These are phyloP conservation scores for Sebastes schlegelii DNA, from an alignment of 2,113 vertebrate genomes.

Conservation along the genomic window DNA sequence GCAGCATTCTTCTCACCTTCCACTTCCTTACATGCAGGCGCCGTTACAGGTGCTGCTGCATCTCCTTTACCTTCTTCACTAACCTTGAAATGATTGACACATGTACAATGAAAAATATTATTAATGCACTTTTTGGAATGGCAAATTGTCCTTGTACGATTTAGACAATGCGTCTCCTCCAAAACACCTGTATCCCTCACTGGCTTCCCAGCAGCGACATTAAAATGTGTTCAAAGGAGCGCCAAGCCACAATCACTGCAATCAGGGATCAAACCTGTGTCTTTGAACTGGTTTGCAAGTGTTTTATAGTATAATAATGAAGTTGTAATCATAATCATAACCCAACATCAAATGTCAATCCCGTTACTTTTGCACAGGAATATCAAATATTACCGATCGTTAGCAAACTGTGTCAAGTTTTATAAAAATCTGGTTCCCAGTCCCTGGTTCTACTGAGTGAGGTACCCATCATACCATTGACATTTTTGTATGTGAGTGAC, in stretches of 20 bases:
- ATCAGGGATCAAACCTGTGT: not conserved
- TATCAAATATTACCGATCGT: not conserved
- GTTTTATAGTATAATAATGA: not conserved
- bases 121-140: not conserved
- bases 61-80: conserved; percentile 7
- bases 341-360: not conserved
- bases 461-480: not conserved
- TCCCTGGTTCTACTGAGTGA: no score
- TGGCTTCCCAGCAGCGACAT: conserved; percentile 7
- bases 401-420: not conserved
- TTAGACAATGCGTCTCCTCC: not conserved
- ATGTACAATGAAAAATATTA: not conserved
- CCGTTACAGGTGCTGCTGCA: conserved; percentile 5
- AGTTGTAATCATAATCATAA: not conserved
- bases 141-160: not conserved
- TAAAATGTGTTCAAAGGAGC: not conserved
- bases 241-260: not conserved
- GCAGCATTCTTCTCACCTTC: conserved; percentile 12
- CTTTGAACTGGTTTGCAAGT: not conserved
- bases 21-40: conserved; percentile 15
- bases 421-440: no score
- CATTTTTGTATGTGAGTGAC: not conserved
- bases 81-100: not conserved
- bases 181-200: not conserved
- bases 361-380: not conserved